Percentiles rank a stretch among this genome's conserved stretches.
phyloP scores from a whole-genome alignment of 2,888 invertebrate species.

The Julus scandinavius region DNA sequence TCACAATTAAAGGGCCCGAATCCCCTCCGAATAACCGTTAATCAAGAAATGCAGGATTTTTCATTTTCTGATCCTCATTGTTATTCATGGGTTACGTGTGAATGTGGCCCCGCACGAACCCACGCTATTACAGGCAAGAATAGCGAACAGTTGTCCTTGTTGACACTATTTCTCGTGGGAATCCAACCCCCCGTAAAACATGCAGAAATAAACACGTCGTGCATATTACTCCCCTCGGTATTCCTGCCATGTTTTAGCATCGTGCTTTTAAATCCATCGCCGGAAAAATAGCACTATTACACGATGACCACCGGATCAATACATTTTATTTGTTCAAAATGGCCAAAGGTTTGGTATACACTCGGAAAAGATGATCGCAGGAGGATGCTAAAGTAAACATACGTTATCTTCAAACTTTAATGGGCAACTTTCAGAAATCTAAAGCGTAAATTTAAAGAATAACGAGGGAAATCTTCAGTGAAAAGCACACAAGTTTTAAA shows the following conservation, averaged over 20 bases:
- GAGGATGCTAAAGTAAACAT: neutral
- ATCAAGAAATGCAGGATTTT: neutral
- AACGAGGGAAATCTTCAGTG: no score
- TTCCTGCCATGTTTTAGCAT: constrained; percentile 39
- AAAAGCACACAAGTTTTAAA: no score
- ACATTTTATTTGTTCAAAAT: neutral
- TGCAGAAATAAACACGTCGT: constrained; percentile 28
- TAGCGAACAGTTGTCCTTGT: constrained; percentile 6
- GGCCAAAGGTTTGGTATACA: neutral
- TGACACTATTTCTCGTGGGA: neutral
- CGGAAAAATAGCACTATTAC: neutral
- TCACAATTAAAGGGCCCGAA: neutral
- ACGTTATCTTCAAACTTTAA: neutral
- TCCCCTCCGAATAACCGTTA: neutral
- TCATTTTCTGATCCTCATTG: constrained; percentile 1
- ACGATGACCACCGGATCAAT: constrained; percentile 14
- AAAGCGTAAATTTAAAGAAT: neutral
- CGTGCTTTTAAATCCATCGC: constrained; percentile 8
- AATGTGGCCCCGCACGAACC: neutral
- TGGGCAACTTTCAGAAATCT: neutral
- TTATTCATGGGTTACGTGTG: neutral
- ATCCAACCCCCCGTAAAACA: constrained; percentile 31
- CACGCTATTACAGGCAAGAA: neutral
- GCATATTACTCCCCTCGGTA: constrained; percentile 20
- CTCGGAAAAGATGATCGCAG: neutral